phyloP scores from a whole-genome alignment of 2,888 invertebrate genomes.

The Coleophora flavipennella region DNA sequence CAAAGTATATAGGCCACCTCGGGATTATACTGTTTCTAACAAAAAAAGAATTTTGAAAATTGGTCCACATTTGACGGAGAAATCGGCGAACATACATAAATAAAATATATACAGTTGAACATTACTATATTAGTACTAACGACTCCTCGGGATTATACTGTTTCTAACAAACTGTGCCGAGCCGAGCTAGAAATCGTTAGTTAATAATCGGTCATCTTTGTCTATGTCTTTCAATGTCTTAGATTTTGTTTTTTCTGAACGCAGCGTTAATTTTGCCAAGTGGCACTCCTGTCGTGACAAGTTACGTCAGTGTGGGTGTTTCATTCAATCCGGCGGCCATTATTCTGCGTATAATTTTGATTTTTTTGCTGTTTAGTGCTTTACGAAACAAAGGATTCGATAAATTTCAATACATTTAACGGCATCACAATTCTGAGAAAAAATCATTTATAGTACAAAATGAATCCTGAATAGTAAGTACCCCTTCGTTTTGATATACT shows the following conservation, averaged over 20 bases:
- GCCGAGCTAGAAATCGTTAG: too few species aligned
- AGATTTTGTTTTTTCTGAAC: conserved; percentile 32
- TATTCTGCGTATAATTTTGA: conserved; percentile 65
- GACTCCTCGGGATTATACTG: too few species aligned
- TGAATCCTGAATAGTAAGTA: conserved; percentile 91
- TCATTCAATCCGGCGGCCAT: conserved; percentile 67
- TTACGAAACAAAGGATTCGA: conserved; percentile 54
- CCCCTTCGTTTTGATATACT: conserved; percentile 30
- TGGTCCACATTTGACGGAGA: too few species aligned
- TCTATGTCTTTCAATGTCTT: too few species aligned
- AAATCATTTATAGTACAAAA: conserved; percentile 65
- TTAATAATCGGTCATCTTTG: too few species aligned
- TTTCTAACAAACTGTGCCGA: too few species aligned
- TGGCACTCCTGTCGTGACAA: conserved; percentile 68
- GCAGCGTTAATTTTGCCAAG: conserved; percentile 58
- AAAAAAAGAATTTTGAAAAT: too few species aligned
- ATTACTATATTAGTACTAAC: too few species aligned
- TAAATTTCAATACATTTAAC: conserved; percentile 40
- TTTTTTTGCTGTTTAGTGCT: conserved; percentile 60
- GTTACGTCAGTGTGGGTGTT: conserved; percentile 72
- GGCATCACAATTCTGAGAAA: conserved; percentile 42
- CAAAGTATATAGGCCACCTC: too few species aligned
- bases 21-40: too few species aligned
- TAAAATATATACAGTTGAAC: too few species aligned
- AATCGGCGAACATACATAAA: too few species aligned